A percentile compares a stretch with the other conserved stretches of the same genome.
Evolutionary conservation across 1,140 invertebrate genomes (phyloP).

Genomic region (Drosophila pectinifera): DNA sequence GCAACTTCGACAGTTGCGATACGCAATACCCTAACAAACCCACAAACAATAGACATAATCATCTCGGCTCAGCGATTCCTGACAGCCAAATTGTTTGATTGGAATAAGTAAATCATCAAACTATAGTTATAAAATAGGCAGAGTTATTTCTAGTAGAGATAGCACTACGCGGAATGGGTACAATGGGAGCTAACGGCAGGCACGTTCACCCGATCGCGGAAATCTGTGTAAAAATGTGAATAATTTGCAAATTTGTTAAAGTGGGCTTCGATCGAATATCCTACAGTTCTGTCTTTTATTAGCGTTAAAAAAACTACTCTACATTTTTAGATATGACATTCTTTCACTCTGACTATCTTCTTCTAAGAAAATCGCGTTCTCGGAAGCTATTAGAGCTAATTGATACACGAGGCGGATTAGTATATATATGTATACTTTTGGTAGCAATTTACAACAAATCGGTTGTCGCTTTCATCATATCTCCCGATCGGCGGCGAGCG

Average conservation of each 20-base stretch:
- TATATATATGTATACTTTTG: background rate
- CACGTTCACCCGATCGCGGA: slow-evolving; percentile 5
- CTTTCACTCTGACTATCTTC: too few species aligned
- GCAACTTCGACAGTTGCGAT: slow-evolving; percentile 16
- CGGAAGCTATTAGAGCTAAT: background rate
- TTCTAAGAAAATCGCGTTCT: background rate
- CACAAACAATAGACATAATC: slow-evolving; percentile 16
- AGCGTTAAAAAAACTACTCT: too few species aligned
- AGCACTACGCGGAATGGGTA: background rate
- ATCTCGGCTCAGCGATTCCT: slow-evolving; percentile 7
- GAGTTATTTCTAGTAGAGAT: background rate
- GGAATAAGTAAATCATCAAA: background rate
- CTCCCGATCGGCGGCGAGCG: slow-evolving; percentile 1
- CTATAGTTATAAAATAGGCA: background rate
- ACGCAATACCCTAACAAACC: slow-evolving; percentile 14
- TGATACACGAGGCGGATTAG: background rate
- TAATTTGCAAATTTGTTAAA: background rate
- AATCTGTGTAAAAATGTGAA: background rate
- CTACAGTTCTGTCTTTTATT: too few species aligned
- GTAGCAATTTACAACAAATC: slow-evolving; percentile 13
- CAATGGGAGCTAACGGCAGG: background rate
- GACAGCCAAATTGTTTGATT: background rate
- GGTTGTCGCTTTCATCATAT: slow-evolving; percentile 41
- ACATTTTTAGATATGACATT: too few species aligned
- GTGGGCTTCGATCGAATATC: background rate